A percentile compares a stretch with the other conserved stretches of the same genome.
Conservation (phyloP, 2,797 vertebrate species). For the Pantherophis alleghaniensis region DNA sequence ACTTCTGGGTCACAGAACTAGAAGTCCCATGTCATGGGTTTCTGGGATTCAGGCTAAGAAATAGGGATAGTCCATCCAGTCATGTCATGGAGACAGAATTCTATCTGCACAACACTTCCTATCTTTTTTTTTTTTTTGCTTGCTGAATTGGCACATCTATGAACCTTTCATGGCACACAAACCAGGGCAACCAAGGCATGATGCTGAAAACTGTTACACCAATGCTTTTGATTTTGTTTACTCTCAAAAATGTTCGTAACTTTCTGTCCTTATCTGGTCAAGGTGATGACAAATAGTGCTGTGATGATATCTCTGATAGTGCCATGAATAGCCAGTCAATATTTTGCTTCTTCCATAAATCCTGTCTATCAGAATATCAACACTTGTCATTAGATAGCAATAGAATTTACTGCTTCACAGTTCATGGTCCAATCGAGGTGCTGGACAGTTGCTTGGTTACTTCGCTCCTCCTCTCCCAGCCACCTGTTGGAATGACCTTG, state of each 20-base stretch:
- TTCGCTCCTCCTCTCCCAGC: no score
- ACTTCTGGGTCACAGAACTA: not conserved
- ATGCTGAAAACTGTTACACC: not conserved
- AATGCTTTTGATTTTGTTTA: not conserved
- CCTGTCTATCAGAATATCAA: not conserved
- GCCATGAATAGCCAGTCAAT: not conserved
- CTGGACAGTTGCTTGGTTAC: no score
- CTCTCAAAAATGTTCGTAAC: not conserved
- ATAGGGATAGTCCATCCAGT: not conserved
- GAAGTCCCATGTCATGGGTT: not conserved
- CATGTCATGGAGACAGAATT: not conserved
- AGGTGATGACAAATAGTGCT: not conserved
- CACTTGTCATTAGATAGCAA: not conserved
- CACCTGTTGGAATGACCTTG: no score
- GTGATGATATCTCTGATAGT: not conserved
- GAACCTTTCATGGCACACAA: not conserved
- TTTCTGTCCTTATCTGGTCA: not conserved
- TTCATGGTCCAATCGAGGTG: no score
- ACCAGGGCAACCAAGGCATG: not conserved
- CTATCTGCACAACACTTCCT: not conserved
- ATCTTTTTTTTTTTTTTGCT: not conserved
- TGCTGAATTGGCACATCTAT: not conserved
- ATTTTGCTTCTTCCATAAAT: not conserved
- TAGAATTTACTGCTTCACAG: no score
- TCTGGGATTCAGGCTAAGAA: not conserved